Evolutionary conservation across 2,888 invertebrate genomes (phyloP), one percentile per base, ranked within the genome.

Genomic region (Entomobrya proxima): DNA sequence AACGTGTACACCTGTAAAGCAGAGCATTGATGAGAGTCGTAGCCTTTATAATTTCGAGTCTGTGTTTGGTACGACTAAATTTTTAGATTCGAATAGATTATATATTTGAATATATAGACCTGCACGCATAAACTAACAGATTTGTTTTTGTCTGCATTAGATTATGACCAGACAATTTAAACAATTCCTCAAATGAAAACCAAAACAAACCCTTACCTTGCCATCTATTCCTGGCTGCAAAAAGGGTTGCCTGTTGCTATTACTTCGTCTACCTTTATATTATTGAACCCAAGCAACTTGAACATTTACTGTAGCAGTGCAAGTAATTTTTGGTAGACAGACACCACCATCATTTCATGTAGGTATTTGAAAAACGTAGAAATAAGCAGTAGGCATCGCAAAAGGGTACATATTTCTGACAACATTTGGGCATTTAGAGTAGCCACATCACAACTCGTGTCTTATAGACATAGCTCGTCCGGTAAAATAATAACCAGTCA

Each of bases 151-250:
- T 69, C 79, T 85, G 74, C 85, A 64, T 79, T 83, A 83, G 86
- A 86, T 82, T 52, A 74, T 44, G 47, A 86, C 83, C 86, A 78
- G 40, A 80, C 72, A 44, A 80, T 72, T 44, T 35, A 80, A 83
- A 86, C 78, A 75, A 76, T 81, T 81, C 76, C 81, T 81, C 35
- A 74, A 47, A 21, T 11, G 27, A 47, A 47, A 76, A 86, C 64
- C 82, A 83, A 78, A 86, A 78, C 86, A 78, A 82, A 86, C 86
- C 86, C 77, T 86, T 86, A 86, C 86, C 86, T 86, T 83, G 78
- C 82, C 61, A 78, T 74, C 82, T 74, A 75, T 75, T n/a, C n/a
- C n/a, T n/a, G n/a, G n/a, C n/a, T n/a, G n/a, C 47, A 55, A 52
- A 85, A 77, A 61, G 61, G 37, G 77, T 77, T 76, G 79, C 79